Conservation (phyloP, 2,113 vertebrate species). For the Eudyptes chrysolophus region DNA sequence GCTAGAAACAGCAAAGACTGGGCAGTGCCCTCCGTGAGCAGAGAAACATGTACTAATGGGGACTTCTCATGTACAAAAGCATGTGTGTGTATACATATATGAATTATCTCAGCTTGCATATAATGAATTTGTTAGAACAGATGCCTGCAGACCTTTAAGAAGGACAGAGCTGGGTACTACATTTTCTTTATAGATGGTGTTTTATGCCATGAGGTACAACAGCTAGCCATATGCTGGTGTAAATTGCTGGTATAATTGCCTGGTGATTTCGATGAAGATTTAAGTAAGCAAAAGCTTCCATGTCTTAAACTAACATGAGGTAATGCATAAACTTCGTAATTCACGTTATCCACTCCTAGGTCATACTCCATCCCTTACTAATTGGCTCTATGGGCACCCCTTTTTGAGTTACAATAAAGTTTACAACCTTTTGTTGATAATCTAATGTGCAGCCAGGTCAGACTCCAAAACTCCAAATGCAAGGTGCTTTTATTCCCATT, state of each 20-base stretch:
- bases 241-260: constrained; percentile 18
- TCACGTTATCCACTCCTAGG: background rate
- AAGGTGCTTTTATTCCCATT: background rate
- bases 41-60: background rate
- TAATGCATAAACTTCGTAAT: background rate
- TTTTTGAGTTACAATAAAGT: background rate
- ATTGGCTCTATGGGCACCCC: background rate
- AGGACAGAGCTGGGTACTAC: background rate
- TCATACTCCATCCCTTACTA: constrained; percentile 1
- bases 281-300: background rate
- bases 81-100: background rate
- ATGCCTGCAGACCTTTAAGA: background rate
- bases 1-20: background rate
- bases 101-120: background rate
- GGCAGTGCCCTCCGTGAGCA: background rate
- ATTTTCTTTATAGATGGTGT: background rate
- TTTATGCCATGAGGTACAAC: background rate
- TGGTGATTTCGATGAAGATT: background rate
- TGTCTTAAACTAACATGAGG: background rate
- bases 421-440: background rate
- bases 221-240: background rate
- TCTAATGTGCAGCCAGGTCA: background rate
- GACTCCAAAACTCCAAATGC: background rate
- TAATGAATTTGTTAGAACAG: background rate
- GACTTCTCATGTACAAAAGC: background rate